These are phyloP conservation scores for Yponomeuta cagnagella DNA, from an alignment of 2,888 invertebrate genomes.

Conservation along the genomic window DNA sequence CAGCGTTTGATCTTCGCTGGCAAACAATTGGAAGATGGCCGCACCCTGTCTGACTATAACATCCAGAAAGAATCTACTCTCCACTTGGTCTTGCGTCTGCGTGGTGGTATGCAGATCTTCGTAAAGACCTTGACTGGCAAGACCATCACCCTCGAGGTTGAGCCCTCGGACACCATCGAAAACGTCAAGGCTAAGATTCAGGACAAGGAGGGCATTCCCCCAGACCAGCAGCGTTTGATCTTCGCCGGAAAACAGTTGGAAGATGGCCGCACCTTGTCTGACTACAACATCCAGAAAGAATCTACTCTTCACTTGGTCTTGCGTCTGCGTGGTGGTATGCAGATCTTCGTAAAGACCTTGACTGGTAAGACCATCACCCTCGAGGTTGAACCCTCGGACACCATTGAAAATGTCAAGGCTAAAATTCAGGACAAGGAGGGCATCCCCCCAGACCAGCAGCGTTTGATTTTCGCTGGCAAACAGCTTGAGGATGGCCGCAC, in stretches of 20 bases:
- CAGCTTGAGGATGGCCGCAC: constrained; percentile 25
- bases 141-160: constrained; percentile 50
- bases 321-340: constrained; percentile 26
- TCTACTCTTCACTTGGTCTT: constrained; percentile 24
- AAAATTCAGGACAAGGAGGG: constrained; percentile 26
- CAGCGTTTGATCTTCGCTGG: constrained; percentile 53
- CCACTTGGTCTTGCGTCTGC: constrained; percentile 44
- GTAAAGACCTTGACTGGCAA: constrained; percentile 53
- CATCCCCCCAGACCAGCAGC: constrained; percentile 25
- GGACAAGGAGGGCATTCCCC: constrained; percentile 25
- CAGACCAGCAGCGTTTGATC: constrained; percentile 24
- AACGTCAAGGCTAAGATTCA: constrained; percentile 26
- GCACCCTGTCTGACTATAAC: constrained; percentile 50
- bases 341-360: constrained; percentile 25
- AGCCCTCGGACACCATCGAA: constrained; percentile 33
- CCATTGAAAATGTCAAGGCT: constrained; percentile 25
- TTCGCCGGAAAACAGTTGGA: constrained; percentile 26
- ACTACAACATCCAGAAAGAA: constrained; percentile 26
- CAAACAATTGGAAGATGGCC: constrained; percentile 50
- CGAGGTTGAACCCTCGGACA: constrained; percentile 24
- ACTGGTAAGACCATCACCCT: constrained; percentile 25
- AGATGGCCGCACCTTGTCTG: constrained; percentile 24
- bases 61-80: constrained; percentile 53
- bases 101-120: constrained; percentile 59
- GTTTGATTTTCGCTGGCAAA: constrained; percentile 25